A percentile compares a stretch with the other conserved stretches of the same genome.
These are phyloP conservation scores for Cistogaster globosa DNA, from an alignment of 2,888 invertebrate species.

Conservation along the genomic window DNA sequence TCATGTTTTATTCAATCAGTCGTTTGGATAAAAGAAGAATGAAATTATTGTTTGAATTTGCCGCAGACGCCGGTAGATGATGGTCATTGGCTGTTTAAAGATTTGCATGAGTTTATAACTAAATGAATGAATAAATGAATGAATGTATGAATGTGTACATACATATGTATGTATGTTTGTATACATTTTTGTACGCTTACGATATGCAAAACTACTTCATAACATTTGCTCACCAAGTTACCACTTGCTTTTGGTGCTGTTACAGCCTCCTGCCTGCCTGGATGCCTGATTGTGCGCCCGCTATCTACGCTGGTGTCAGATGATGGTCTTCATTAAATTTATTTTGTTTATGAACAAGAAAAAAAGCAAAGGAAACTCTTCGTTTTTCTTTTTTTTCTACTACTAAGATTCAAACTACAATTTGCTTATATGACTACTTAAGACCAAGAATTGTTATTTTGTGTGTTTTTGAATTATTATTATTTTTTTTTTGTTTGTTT, in stretches of 20 bases:
- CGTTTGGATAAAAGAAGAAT: conserved; percentile 58
- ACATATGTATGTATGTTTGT: background rate
- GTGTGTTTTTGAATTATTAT: conserved; percentile 70
- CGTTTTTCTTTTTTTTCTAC: conserved; percentile 1
- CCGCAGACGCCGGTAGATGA: conserved; percentile 68
- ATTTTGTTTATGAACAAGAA: conserved; percentile 64
- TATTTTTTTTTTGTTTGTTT: conserved; percentile 65
- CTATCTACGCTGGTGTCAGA: conserved; percentile 68
- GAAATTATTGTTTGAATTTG: conserved; percentile 63
- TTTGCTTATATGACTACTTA: conserved; percentile 69
- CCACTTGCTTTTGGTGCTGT: conserved; percentile 19
- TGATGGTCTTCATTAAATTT: conserved; percentile 72
- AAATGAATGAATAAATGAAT: conserved; percentile 17
- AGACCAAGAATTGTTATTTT: conserved; percentile 72
- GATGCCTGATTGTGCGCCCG: conserved; percentile 1
- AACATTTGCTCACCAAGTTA: conserved; percentile 25
- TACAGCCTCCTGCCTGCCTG: conserved; percentile 8
- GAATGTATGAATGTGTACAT: background rate
- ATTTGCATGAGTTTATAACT: conserved; percentile 47
- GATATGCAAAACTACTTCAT: conserved; percentile 54
- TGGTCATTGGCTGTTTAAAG: conserved; percentile 32
- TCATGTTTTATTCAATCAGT: conserved; percentile 71
- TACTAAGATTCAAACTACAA: conserved; percentile 48
- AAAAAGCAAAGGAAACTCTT: conserved; percentile 27
- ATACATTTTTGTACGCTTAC: conserved; percentile 36